A percentile compares a stretch with the other conserved stretches of the same genome.
phyloP scores from a whole-genome alignment of 2,888 invertebrate species.

The Drosophila engyochracea region DNA sequence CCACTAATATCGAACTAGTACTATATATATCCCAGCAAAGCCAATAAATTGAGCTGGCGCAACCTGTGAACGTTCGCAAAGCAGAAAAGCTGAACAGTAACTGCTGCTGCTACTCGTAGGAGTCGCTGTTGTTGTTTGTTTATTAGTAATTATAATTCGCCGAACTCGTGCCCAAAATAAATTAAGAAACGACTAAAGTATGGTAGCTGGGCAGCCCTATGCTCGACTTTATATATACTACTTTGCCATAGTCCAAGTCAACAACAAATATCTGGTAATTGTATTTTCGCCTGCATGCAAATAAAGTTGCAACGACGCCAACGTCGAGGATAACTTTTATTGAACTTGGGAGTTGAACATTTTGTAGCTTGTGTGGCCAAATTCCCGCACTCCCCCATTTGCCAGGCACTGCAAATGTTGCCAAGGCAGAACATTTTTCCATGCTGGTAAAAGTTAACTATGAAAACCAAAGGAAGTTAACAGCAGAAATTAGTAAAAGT shows the following conservation, averaged over 20 bases:
- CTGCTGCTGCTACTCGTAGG: conserved; percentile 10
- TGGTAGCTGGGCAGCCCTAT: conserved; percentile 32
- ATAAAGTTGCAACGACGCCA: conserved; percentile 72
- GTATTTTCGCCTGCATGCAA: conserved; percentile 77
- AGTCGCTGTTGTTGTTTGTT: conserved; percentile 47
- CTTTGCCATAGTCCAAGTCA: conserved; percentile 50
- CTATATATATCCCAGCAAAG: conserved; percentile 37
- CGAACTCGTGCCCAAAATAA: conserved; percentile 77
- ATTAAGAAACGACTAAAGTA: conserved; percentile 79
- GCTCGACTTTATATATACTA: conserved; percentile 24
- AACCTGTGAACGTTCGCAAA: conserved; percentile 46
- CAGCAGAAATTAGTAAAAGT: conserved; percentile 84
- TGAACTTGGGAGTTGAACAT: conserved; percentile 75
- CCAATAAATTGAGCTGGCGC: conserved; percentile 75
- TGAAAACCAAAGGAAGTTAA: conserved; percentile 85
- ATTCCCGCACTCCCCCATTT: background rate
- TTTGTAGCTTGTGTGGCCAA: conserved; percentile 42
- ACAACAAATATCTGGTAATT: conserved; percentile 55
- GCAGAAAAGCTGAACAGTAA: conserved; percentile 24
- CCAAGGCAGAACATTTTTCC: conserved; percentile 80
- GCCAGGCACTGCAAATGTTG: conserved; percentile 51
- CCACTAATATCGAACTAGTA: conserved; percentile 73
- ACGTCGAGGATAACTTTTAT: conserved; percentile 76
- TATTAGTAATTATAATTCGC: conserved; percentile 76
- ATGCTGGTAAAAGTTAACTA: conserved; percentile 83